Base-by-base conservation (phyloP, 2,888 invertebrate species). In the Agrochola lota region DNA sequence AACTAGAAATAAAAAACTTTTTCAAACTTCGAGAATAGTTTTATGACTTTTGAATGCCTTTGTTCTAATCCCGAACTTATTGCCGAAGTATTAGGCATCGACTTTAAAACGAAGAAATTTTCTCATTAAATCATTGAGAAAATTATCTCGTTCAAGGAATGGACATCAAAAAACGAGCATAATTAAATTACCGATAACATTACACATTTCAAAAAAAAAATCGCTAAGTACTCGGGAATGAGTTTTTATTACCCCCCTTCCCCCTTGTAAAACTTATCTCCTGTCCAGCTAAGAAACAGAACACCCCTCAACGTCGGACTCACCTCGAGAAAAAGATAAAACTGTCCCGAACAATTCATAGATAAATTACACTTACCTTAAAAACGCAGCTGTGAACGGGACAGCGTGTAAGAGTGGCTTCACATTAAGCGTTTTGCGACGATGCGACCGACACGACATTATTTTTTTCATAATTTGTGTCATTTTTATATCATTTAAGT, bases 341-440 rank as follows among this genome's bases (percentile, higher is more conserved):
- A 94, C 91, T 93, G 93, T 94, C 93, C 90, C 89, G 87, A 91
- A 91, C 93, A 93, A 94, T 93, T 93, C 94, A 93, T 92, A 93
- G 92, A 94, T 94, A 94, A 94, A 94, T 95, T 93, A 94, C 93
- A 91, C 89, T 90, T 84, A 90, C 92, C 92, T 93, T 91, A 94
- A 94, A 94, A 94, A 94, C 93, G 92, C 90, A 91, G 90, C 90
- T 92, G 90, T 77, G 90, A 90, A 85, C 85, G 88, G 89, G 89
- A 91, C 87, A 62, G 57, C 85, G 85, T 80, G 71, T 90, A 90
- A 87, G 74, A 82, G 74, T 40, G 52, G 55, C 46, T 85, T 26
- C 71, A 86, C 82, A 88, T 62, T 73, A 35, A 60, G 30, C 63
- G 60, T 26, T 52, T 69, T 40, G 20, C 35, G 7, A 40, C n/a